phyloP scores from a whole-genome alignment of 2,113 vertebrate genomes.

The Ptilorrhoa leucosticta region DNA sequence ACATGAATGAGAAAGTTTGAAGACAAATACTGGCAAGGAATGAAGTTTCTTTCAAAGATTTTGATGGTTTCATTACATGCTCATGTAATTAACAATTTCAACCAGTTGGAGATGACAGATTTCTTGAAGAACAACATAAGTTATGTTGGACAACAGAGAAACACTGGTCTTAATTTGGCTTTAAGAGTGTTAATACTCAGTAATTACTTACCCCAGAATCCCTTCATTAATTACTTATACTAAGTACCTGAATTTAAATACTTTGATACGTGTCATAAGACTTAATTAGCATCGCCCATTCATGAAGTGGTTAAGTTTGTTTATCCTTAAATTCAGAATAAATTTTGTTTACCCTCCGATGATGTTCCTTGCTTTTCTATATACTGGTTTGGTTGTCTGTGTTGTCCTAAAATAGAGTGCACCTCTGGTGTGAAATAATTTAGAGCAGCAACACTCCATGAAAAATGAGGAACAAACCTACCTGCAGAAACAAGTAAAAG shows the following conservation, averaged over 20 bases:
- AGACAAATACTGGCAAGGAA: neutral
- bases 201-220: neutral
- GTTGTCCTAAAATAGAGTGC: neutral
- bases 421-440: neutral
- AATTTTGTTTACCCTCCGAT: neutral
- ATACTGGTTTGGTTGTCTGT: neutral
- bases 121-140: neutral
- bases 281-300: neutral
- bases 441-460: neutral
- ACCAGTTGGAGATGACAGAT: neutral
- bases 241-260: neutral
- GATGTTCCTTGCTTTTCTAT: neutral
- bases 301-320: neutral
- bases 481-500: neutral
- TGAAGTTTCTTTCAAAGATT: neutral
- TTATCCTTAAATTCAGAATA: neutral
- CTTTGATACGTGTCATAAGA: neutral
- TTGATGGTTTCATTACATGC: neutral
- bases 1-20: neutral
- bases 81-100: neutral
- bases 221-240: neutral
- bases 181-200: neutral
- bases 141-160: neutral
- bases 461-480: neutral
- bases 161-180: neutral